Percentiles rank a stretch among this genome's conserved stretches.
Evolutionary conservation across 2,797 vertebrate genomes (phyloP).

Genomic region (Moxostoma hubbsi): DNA sequence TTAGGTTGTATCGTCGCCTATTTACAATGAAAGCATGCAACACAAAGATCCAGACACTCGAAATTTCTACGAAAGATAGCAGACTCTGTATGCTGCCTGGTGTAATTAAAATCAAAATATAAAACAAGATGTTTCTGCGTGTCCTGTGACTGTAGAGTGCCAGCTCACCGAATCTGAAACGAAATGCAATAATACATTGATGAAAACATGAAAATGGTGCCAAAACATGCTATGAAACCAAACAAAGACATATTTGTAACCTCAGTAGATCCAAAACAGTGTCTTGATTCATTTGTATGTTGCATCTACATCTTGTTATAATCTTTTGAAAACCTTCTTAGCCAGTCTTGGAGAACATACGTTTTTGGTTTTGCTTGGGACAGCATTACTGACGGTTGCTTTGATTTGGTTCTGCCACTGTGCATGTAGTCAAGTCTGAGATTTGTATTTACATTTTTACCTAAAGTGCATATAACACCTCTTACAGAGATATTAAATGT

Average conservation of each 20-base stretch:
- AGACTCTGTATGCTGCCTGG: not conserved
- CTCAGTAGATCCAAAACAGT: no score
- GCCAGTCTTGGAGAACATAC: not conserved
- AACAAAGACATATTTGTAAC: no score
- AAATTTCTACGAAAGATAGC: not conserved
- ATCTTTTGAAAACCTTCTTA: not conserved
- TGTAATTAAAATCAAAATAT: constrained; percentile 18
- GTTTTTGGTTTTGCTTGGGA: constrained; percentile 1
- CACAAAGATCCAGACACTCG: not conserved
- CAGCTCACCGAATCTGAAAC: not conserved
- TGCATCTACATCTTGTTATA: constrained; percentile 1
- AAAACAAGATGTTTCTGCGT: constrained; percentile 22
- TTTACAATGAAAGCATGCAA: not conserved
- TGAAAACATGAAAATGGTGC: no score
- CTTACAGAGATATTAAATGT: no score
- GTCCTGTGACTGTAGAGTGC: no score
- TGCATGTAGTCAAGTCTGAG: no score
- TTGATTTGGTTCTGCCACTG: not conserved
- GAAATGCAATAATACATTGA: not conserved
- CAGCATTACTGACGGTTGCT: not conserved
- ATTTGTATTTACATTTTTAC: not conserved
- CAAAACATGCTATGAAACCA: no score
- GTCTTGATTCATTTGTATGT: no score
- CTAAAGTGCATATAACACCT: no score
- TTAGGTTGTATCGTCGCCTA: not conserved